Evolutionary conservation across 2,888 invertebrate species (phyloP), one percentile per base, ranked within the genome.

Genomic region (Lagria hirta): DNA sequence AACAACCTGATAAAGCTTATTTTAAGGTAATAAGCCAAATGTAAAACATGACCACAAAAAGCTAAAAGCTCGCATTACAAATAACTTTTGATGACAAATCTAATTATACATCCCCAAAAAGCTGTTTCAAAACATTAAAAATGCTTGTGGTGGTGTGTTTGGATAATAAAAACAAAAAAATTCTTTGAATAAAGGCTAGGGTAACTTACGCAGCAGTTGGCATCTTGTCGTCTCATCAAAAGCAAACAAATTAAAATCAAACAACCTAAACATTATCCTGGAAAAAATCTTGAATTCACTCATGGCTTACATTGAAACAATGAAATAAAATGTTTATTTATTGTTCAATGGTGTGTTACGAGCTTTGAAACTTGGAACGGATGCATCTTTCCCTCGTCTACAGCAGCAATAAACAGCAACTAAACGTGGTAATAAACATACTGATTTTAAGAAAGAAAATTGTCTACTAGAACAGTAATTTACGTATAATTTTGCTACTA

Each of bases 251-350:
- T 26, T 20, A 7, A 27, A 37, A 27, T 20, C 28, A 14, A 37
- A n/a, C n/a, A n/a, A n/a, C n/a, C n/a, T n/a, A n/a, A n/a, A 28
- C 21, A 28, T 29, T 7, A 17, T 29, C 21, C 21, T 5, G 27
- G 16, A 18, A 18, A 36, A 37, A 28, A 37, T 33, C 27, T 36
- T 12, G 8, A 11, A 36, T 26, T 26, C 34, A 36, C 21, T 22
- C 27, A 28, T 37, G 12, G 22, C 21, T 28, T 37, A 37, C 37
- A 22, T 28, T 37, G 21, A 12, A 37, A 37, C 37, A 37, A 37
- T 37, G 11, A 37, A 37, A 37, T 37, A 28, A 37, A 28, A 14
- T 2, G n/a, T 18, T 18, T 37, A 29, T 37, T 37, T 37, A 37
- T 37, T 28, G 37, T 37, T 10, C 20, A 36, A 27, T 20, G n/a